Percentiles rank a stretch among this genome's conserved stretches.
phyloP scores from a whole-genome alignment of 2,888 invertebrate species.

The Agonopterix heracliana region DNA sequence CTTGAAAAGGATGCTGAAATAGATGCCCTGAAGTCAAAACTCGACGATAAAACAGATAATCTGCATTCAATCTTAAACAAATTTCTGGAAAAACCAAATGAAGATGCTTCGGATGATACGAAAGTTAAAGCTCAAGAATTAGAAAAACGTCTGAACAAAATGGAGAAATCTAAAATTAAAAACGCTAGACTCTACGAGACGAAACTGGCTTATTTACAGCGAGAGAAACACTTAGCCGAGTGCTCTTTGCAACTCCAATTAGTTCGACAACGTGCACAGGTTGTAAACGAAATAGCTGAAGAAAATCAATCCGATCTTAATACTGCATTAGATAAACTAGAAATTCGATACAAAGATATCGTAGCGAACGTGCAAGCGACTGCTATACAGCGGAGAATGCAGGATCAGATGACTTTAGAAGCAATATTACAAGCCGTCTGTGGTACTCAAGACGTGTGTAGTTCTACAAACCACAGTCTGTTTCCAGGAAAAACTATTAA shows the following conservation, averaged over 20 bases:
- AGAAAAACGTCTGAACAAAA: conserved; percentile 50
- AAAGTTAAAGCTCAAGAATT: conserved; percentile 37
- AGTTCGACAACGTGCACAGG: conserved; percentile 51
- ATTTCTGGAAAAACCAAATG: conserved; percentile 34
- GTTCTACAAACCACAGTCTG: conserved; percentile 23
- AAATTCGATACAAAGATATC: conserved; percentile 60
- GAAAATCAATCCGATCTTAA: conserved; percentile 50
- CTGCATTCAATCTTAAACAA: conserved; percentile 36
- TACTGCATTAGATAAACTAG: conserved; percentile 52
- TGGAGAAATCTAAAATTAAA: conserved; percentile 52
- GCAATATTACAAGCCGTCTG: conserved; percentile 52
- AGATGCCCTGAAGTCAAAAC: conserved; percentile 27
- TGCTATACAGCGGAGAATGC: conserved; percentile 57
- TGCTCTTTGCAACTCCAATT: conserved; percentile 58
- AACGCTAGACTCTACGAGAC: conserved; percentile 43
- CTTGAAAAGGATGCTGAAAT: conserved; percentile 46
- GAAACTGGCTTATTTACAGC: conserved; percentile 47
- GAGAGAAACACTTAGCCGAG: conserved; percentile 55
- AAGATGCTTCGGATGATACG: conserved; percentile 26
- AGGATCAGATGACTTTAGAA: conserved; percentile 58
- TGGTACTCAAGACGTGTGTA: conserved; percentile 27
- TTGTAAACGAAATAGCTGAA: conserved; percentile 45
- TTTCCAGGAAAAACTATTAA: conserved; percentile 30
- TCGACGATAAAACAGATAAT: conserved; percentile 44
- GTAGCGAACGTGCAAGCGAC: conserved; percentile 62